These are phyloP conservation scores for Calliopum simillimum DNA, from an alignment of 2,888 invertebrate genomes.

Conservation along the genomic window DNA sequence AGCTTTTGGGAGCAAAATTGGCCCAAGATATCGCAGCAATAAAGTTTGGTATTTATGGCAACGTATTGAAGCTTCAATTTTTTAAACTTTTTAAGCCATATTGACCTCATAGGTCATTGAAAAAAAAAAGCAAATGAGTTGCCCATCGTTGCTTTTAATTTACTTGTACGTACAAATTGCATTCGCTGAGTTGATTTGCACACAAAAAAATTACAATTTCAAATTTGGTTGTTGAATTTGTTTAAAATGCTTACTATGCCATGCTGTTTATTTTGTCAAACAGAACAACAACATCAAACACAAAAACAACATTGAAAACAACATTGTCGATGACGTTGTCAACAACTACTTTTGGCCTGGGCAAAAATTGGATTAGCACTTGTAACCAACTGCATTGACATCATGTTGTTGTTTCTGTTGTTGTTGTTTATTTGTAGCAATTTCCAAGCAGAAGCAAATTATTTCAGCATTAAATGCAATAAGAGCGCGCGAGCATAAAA, in stretches of 20 bases:
- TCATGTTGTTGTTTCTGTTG: constrained; percentile 1
- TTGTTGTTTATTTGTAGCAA: neutral
- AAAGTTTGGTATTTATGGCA: no score
- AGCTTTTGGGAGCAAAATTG: no score
- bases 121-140: no score
- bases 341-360: constrained; percentile 13
- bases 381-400: constrained; percentile 25
- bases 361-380: constrained; percentile 35
- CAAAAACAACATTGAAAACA: neutral
- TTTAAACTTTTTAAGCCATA: no score
- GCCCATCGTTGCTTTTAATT: constrained; percentile 12
- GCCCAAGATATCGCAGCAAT: no score
- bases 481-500: neutral
- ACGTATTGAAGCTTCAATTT: no score
- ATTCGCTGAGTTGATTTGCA: constrained; percentile 19
- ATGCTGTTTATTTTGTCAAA: constrained; percentile 6
- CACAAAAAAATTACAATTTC: constrained; percentile 28
- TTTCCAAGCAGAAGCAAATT: constrained; percentile 10
- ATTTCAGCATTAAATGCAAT: constrained; percentile 24
- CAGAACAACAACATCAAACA: neutral
- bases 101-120: no score
- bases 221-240: constrained; percentile 30
- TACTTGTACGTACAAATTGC: constrained; percentile 25
- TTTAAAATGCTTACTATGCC: constrained; percentile 17
- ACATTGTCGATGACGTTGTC: neutral